A percentile compares a stretch with the other conserved stretches of the same genome.
phyloP scores from a whole-genome alignment of 2,888 invertebrate genomes.

The Drosophila tanythrix region DNA sequence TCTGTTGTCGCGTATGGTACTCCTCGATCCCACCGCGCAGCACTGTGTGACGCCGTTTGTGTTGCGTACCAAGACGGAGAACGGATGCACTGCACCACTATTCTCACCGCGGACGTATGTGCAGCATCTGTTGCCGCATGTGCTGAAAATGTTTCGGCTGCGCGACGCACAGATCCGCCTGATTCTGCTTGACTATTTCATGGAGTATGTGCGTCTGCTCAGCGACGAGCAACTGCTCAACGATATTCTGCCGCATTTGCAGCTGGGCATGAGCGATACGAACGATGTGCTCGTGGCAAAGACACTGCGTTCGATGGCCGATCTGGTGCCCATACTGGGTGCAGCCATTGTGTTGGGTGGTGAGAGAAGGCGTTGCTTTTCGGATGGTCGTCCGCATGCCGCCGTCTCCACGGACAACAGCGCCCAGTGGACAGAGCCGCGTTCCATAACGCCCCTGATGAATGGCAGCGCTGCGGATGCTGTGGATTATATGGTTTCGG shows the following conservation, averaged over 20 bases:
- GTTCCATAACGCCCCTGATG: slow-evolving; percentile 85
- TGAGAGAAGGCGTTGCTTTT: slow-evolving; percentile 91
- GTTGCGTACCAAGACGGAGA: slow-evolving; percentile 86
- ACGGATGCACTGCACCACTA: slow-evolving; percentile 87
- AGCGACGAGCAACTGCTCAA: slow-evolving; percentile 90
- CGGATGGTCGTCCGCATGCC: slow-evolving; percentile 91
- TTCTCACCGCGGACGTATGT: slow-evolving; percentile 90
- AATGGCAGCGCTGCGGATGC: slow-evolving; percentile 60
- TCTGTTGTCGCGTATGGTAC: slow-evolving; percentile 92
- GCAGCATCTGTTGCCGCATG: slow-evolving; percentile 90
- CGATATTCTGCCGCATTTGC: slow-evolving; percentile 93
- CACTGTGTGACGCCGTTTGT: slow-evolving; percentile 83
- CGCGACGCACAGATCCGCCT: slow-evolving; percentile 93
- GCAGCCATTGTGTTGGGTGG: slow-evolving; percentile 94
- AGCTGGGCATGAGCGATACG: slow-evolving; percentile 94
- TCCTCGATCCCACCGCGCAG: slow-evolving; percentile 93
- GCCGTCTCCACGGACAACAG: slow-evolving; percentile 73
- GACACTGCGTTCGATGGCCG: slow-evolving; percentile 92
- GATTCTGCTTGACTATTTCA: slow-evolving; percentile 91
- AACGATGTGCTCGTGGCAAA: slow-evolving; percentile 93
- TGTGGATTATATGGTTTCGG: slow-evolving; percentile 82
- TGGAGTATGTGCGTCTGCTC: slow-evolving; percentile 90
- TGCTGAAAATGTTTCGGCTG: slow-evolving; percentile 93
- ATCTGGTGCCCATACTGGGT: slow-evolving; percentile 92
- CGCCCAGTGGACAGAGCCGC: slow-evolving; percentile 82